Evolutionary conservation across 2,797 vertebrate species (phyloP), one percentile per base, ranked within the genome.

Genomic region (Pogoniulus pusillus): DNA sequence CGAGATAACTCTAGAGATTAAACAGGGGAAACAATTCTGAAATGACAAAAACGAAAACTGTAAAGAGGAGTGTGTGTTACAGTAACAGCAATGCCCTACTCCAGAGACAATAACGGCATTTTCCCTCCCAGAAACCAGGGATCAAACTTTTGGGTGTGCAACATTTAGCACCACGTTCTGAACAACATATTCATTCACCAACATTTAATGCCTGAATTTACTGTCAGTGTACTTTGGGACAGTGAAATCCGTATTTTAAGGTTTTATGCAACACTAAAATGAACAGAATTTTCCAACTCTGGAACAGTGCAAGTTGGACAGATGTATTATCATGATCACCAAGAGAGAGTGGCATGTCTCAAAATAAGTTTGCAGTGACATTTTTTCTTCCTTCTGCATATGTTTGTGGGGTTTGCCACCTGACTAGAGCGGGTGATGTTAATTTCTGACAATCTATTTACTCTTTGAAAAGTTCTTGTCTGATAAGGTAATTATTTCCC

Each of bases 171-270:
- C 8, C 34, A 68, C 81, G 12, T 81, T 83, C 60, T 63, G 51
- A 75, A 90, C 88, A 70, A 18, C 17, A 9, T 14, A 72, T 35
- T 45, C 22, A 85, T 79, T 93, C 86, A 85, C 41, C 71, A 73
- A 39, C 62, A 45, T 45, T 73, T 95, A 91, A 93, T 90, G 63
- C 4, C 20, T 87, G 93, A 63, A 94, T 83, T 91, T 89, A 70
- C 22, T 93, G 93, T 79, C 43, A 54, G 0, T 93, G 63, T 78
- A 85, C n/a, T 81, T 87, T 81, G 32, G 85, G 73, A 90, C 70
- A 73, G 66, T 76, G 82, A 89, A 89, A 81, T 90, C 34, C 81
- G 59, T 87, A 81, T 78, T 81, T 87, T 73, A 75, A 83, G 60
- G 68, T 89, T 74, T 76, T 70, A 85, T 55, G 70, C 83, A 87